Evolutionary conservation across 2,888 invertebrate species (phyloP), one percentile per base, ranked within the genome.

Genomic region (Drosophila yooni): DNA sequence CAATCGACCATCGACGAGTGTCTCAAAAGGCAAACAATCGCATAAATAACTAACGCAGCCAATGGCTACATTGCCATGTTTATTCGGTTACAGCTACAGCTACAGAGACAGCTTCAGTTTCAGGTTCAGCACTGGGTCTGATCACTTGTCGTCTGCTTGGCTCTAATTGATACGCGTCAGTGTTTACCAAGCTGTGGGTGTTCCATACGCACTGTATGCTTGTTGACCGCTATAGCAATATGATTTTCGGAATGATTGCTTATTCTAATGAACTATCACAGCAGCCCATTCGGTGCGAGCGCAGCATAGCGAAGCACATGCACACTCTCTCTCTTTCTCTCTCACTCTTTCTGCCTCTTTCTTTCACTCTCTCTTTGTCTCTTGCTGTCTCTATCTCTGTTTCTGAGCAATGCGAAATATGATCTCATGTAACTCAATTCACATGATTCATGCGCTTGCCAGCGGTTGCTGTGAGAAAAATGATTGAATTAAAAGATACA

Each of bases 151-250:
- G 64, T 60, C 75, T 65, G 61, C 70, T 75, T 76, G 82, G 70
- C 87, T 89, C 85, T 88, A 89, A 85, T 89, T 89, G 85, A 72
- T 87, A 65, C 74, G 77, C 86, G 83, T 78, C 60, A 82, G 72
- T 86, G 89, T 86, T 86, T 86, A 78, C 73, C 74, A 65, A 89
- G 71, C 85, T 82, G 85, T 86, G 89, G 85, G 89, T 86, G 85
- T 86, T 86, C 89, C 85, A 59, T 71, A 81, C 83, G 78, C 77
- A 74, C 63, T 18, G 18, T 27, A 15, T n/a, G 36, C 81, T 86
- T 73, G 74, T 81, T 86, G 78, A 82, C 87, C 87, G 84, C 83
- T 69, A 79, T 87, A 40, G 48, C 61, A 69, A 78, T 64, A 64
- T 36, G 60, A 65, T 78, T 73, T 80, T 61, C 51, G 29, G 33